Conservation (phyloP, 2,113 vertebrate genomes). For the Syngnathus typhle region DNA sequence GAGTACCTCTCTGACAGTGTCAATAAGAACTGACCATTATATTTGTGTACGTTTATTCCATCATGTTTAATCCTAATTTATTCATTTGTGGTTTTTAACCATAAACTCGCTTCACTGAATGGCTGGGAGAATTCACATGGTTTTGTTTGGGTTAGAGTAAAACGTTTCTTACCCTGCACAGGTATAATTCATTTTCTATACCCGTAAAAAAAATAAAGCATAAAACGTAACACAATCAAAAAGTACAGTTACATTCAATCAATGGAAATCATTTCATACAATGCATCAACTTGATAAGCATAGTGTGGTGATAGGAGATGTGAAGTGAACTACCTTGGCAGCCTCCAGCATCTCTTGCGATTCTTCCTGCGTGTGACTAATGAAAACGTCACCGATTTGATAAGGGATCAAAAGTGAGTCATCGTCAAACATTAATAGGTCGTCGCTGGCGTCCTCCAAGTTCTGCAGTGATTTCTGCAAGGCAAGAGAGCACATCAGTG, state of each 20-base stretch:
- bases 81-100: too few species aligned
- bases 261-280: neutral
- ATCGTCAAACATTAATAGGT: conserved; percentile 88
- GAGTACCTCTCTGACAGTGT: too few species aligned
- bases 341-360: conserved; percentile 92
- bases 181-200: too few species aligned
- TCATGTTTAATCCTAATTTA: too few species aligned
- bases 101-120: too few species aligned
- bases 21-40: too few species aligned
- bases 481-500: conserved; percentile 9
- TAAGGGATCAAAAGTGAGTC: conserved; percentile 84
- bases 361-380: conserved; percentile 91
- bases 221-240: neutral
- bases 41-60: too few species aligned
- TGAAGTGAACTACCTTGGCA: conserved; percentile 76
- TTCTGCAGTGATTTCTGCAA: conserved; percentile 90
- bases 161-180: too few species aligned
- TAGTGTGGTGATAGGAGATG: neutral
- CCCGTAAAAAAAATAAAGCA: neutral
- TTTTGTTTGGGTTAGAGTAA: too few species aligned
- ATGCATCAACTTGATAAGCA: neutral
- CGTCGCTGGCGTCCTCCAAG: conserved; percentile 89
- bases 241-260: neutral
- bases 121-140: too few species aligned
- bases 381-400: conserved; percentile 93